Conservation (phyloP, 2,113 vertebrate species). For the Piliocolobus tephrosceles region DNA sequence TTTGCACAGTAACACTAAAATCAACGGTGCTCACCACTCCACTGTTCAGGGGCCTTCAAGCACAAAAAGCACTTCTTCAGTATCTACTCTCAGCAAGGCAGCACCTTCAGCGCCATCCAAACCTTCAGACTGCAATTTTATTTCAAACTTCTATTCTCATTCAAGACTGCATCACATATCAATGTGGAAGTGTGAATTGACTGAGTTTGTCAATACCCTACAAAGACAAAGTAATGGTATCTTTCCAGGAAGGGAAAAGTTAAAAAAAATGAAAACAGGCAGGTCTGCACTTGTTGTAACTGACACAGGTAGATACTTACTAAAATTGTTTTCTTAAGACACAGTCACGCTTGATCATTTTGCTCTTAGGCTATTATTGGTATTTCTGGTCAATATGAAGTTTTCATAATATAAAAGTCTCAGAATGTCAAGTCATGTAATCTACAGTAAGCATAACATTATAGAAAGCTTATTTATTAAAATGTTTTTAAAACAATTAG, state of each 20-base stretch:
- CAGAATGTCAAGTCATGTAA: not conserved
- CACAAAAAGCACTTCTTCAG: conserved; percentile 88
- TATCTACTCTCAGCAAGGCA: conserved; percentile 79
- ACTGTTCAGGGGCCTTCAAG: conserved; percentile 87
- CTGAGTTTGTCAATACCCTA: conserved; percentile 94
- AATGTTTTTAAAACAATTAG: not conserved
- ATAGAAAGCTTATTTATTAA: not conserved
- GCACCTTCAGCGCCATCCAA: conserved; percentile 80
- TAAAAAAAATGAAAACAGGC: conserved; percentile 91
- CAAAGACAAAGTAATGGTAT: conserved; percentile 88
- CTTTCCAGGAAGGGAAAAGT: conserved; percentile 94
- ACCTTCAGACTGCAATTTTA: conserved; percentile 89
- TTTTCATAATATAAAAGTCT: not conserved
- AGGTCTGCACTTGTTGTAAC: conserved; percentile 86
- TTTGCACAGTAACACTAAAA: conserved; percentile 87
- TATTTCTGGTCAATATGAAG: conserved; percentile 5
- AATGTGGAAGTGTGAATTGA: conserved; percentile 94
- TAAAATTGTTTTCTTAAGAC: conserved; percentile 78
- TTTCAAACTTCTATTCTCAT: conserved; percentile 95
- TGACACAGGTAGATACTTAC: conserved; percentile 88
- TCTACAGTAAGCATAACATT: not conserved
- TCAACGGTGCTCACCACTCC: conserved; percentile 93
- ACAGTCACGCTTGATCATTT: conserved; percentile 38
- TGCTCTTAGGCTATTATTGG: not conserved
- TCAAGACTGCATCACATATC: conserved; percentile 98